These are phyloP conservation scores for Biston stratarius DNA, from an alignment of 2,888 invertebrate genomes.

Conservation along the genomic window DNA sequence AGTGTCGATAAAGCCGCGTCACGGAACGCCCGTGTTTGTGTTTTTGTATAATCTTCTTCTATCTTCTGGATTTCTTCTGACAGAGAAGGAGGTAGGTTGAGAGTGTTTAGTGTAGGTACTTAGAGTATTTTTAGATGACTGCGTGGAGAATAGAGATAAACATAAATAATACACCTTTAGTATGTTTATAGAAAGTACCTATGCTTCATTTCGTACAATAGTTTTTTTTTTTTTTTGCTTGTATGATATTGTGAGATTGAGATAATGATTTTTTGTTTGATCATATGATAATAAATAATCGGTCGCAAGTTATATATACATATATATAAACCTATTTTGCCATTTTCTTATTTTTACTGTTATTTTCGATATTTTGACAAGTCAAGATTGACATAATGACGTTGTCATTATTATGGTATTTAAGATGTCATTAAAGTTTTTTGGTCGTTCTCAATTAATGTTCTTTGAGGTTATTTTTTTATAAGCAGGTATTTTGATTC, in stretches of 20 bases:
- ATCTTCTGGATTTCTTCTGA: conserved; percentile 65
- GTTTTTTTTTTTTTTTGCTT: neutral
- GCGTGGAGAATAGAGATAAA: neutral
- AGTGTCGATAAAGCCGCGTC: conserved; percentile 70
- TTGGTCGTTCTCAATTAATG: neutral
- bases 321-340: neutral
- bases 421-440: neutral
- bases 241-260: neutral
- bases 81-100: conserved; percentile 61
- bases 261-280: neutral
- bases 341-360: neutral
- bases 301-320: neutral
- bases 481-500: neutral
- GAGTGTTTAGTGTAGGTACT: conserved; percentile 40
- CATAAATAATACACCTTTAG: neutral
- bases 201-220: neutral
- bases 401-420: neutral
- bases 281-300: neutral
- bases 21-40: conserved; percentile 66
- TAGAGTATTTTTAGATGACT: conserved; percentile 33
- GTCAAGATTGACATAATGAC: neutral
- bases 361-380: neutral
- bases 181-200: too few species aligned
- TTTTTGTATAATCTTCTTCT: conserved; percentile 63
- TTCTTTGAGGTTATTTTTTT: conserved; percentile 6